Evolutionary conservation across 2,888 invertebrate genomes (phyloP), one percentile per base, ranked within the genome.

Genomic region (Cheilosia grossa): DNA sequence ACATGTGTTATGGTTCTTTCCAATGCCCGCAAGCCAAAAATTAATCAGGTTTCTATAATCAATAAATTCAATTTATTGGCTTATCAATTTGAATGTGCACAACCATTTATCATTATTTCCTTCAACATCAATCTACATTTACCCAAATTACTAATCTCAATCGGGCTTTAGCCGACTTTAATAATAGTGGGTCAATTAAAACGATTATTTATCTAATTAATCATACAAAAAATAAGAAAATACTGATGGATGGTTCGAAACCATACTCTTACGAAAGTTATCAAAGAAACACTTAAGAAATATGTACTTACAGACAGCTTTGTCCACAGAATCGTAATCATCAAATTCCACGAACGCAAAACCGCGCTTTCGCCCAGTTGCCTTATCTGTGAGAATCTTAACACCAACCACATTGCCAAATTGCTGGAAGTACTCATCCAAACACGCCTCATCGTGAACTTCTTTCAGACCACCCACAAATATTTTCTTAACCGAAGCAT

Each of bases 401-500:
- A 91, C 88, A 24, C 89, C 87, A 47, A 87, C 73, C 0, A 91
- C 87, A 54, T 87, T 88, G 1, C 91, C 91, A 77, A 89, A 91
- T 82, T 91, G 89, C 19, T 88, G 86, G 51, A 91, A 91, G 81
- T 91, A 90, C 19, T 91, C 90, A 4, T 87, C 88, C 37, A 91
- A 85, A 2, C 87, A 83, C 3, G 85, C 73, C 69, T 90, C 91
- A 59, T 90, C 89, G 30, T 91, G 91, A 30, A 89, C 89, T 54
- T 91, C 91, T 75, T 91, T 90, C 0, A 91, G 87, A 3, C 91
- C 91, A 15, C 91, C 91, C 40, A 91, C 88, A 61, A 91, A 91
- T 19, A 91, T 88, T 81, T 91, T 91, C 54, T 89, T 89, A 0
- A 90, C 89, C 5, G 88, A 86, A 37, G 88, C 87, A 72, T 80